Base-by-base conservation (phyloP, 1,140 invertebrate species). In the Streblospio benedicti region DNA sequence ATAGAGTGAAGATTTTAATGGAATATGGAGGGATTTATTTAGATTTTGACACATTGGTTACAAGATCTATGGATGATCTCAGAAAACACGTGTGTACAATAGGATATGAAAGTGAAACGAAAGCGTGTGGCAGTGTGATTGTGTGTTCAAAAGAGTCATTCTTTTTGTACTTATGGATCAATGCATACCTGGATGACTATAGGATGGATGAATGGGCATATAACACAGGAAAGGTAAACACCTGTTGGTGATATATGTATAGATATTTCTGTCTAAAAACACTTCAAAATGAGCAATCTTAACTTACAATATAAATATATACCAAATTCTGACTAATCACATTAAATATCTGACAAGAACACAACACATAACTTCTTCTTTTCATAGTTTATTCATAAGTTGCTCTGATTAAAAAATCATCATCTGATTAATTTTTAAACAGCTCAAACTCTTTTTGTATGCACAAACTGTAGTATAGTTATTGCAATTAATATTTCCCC, bases 11-110 rank as follows among this genome's bases (percentile, higher is more conserved):
- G 43, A 32, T 63, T 14, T 31, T 63, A 38, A 45, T 44, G 38
- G 61, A 63, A 43, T 58, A 59, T 41, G 61, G 61, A 2, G 61
- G 61, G 23, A 63, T 63, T 43, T 63, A 63, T 49, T 41, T 63
- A 5, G 61, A 63, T 52, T 38, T 63, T 20, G 61, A 63, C 45
- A 51, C 55, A 18, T 25, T 63, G 12, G 61, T 60, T 14, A 59
- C 51, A 18, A n/a, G 32, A 38, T 64, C 67, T 1, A 67, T 80
- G 31, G 63, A 79, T 60, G 43, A 67, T 32, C 79, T 74, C 57
- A 61, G 73, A 27, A 64, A 64, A 47, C 78, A 69, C 62, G 77
- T 78, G 67, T 73, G 76, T 66, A 62, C 69, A 5, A 31, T 79
- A 28, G 79, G 60, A 52, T 45, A 51, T 14, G 61, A 63, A 27